These are phyloP conservation scores for Heterohyrax brucei DNA, from an alignment of 2,797 vertebrate genomes.

Conservation along the genomic window DNA sequence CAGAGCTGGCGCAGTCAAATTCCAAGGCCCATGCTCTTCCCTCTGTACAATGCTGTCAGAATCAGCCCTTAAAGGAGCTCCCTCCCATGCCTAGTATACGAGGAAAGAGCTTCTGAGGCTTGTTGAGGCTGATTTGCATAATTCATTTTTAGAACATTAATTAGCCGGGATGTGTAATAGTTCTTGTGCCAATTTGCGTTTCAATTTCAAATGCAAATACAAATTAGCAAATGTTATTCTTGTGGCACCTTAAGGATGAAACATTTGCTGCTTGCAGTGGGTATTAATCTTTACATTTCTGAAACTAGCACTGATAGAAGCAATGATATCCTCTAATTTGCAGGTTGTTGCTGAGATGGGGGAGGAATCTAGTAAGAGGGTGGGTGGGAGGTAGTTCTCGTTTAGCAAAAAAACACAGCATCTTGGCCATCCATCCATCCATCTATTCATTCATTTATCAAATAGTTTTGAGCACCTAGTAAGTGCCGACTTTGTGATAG, in stretches of 20 bases:
- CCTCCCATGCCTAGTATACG: conserved; percentile 82
- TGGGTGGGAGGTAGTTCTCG: conserved; percentile 7
- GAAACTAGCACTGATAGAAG: conserved; percentile 66
- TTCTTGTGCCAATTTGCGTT: conserved; percentile 89
- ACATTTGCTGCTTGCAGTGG: conserved; percentile 70
- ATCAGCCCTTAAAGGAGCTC: conserved; percentile 67
- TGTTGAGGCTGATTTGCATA: conserved; percentile 89
- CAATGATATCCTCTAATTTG: conserved; percentile 57
- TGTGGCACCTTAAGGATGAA: conserved; percentile 83
- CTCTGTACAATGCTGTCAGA: not conserved
- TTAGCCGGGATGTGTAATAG: conserved; percentile 89
- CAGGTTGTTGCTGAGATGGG: not conserved
- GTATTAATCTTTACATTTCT: conserved; percentile 77
- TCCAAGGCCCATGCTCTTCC: not conserved
- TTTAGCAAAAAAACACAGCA: conserved; percentile 45
- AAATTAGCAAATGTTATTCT: conserved; percentile 87
- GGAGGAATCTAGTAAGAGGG: conserved; percentile 31
- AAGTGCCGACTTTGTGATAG: not conserved
- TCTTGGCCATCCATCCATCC: not conserved
- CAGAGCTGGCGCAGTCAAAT: not conserved
- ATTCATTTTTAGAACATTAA: conserved; percentile 91
- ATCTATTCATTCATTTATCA: not conserved
- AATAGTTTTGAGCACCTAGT: conserved; percentile 9
- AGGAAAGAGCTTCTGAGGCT: conserved; percentile 84
- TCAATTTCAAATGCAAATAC: conserved; percentile 89